These are phyloP conservation scores for Talpa occidentalis DNA, from an alignment of 2,113 vertebrate species.

Conservation along the genomic window DNA sequence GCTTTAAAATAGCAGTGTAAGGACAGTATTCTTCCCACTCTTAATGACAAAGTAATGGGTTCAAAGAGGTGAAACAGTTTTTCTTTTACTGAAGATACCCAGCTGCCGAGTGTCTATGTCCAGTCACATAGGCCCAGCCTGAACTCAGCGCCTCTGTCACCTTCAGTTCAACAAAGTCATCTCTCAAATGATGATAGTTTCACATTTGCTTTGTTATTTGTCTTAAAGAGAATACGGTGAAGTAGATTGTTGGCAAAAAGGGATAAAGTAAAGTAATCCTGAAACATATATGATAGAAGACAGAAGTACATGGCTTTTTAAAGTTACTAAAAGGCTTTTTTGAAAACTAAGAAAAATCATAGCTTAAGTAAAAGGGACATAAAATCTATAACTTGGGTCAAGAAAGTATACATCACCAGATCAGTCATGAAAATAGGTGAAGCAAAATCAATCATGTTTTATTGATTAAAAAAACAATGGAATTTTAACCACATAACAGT, in stretches of 20 bases:
- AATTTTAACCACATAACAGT: slow-evolving; percentile 73
- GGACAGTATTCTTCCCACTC: not conserved
- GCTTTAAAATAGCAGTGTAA: not conserved
- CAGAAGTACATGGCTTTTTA: not conserved
- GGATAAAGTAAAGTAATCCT: slow-evolving; percentile 1
- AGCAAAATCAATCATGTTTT: slow-evolving; percentile 73
- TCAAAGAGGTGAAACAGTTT: not conserved
- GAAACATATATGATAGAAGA: slow-evolving; percentile 2
- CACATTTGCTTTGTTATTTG: not conserved
- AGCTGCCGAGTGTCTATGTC: not conserved
- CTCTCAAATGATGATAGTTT: not conserved
- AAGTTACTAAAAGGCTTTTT: slow-evolving; percentile 29
- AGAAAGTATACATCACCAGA: slow-evolving; percentile 61
- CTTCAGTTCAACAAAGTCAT: not conserved
- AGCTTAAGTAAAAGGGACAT: slow-evolving; percentile 69
- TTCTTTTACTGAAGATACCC: not conserved
- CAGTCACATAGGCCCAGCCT: not conserved
- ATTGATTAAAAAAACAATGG: slow-evolving; percentile 72
- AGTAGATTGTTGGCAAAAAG: not conserved
- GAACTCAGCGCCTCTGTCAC: not conserved
- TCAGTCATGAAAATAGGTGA: slow-evolving; percentile 73
- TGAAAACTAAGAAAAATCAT: slow-evolving; percentile 50
- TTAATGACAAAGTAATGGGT: not conserved
- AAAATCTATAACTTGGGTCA: slow-evolving; percentile 77
- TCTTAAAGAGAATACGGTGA: not conserved